These are phyloP conservation scores for Tetranychus urticae DNA, from an alignment of 1,140 invertebrate species.

Conservation along the genomic window DNA sequence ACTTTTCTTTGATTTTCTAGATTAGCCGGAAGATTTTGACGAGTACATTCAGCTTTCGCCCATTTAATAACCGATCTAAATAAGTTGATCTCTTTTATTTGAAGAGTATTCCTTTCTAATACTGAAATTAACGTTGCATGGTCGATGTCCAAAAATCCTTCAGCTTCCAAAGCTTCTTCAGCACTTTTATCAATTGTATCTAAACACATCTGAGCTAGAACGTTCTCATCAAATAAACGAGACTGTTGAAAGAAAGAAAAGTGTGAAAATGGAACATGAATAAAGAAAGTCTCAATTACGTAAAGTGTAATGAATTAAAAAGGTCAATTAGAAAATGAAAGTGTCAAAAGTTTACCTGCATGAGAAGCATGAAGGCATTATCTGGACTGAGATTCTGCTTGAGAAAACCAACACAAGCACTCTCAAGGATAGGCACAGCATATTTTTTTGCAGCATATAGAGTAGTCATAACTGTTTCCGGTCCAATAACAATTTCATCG, in stretches of 20 bases:
- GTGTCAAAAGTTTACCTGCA: constrained; percentile 21
- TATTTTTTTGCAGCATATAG: constrained; percentile 70
- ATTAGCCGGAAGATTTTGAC: constrained; percentile 36
- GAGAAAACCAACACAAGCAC: constrained; percentile 60
- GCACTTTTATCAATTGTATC: constrained; percentile 69
- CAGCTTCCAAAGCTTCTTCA: constrained; percentile 48
- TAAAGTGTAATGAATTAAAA: neutral
- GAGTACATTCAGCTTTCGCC: constrained; percentile 50
- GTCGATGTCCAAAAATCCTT: constrained; percentile 69
- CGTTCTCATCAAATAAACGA: constrained; percentile 54
- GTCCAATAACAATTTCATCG: constrained; percentile 59
- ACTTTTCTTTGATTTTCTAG: constrained; percentile 32
- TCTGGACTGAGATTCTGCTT: constrained; percentile 50
- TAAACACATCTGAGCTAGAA: constrained; percentile 45
- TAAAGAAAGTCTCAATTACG: neutral
- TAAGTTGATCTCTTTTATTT: constrained; percentile 53
- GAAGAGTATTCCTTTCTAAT: constrained; percentile 52
- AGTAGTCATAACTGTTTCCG: constrained; percentile 65
- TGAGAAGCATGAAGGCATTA: constrained; percentile 62
- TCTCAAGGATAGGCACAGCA: constrained; percentile 52
- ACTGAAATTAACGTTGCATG: constrained; percentile 52
- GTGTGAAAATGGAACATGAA: neutral
- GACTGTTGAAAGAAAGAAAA: constrained; percentile 21
- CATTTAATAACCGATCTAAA: constrained; percentile 43
- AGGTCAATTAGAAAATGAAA: neutral